Evolutionary conservation across 2,797 vertebrate genomes (phyloP), one percentile per base, ranked within the genome.

Genomic region (Lycodopsis pacificus): DNA sequence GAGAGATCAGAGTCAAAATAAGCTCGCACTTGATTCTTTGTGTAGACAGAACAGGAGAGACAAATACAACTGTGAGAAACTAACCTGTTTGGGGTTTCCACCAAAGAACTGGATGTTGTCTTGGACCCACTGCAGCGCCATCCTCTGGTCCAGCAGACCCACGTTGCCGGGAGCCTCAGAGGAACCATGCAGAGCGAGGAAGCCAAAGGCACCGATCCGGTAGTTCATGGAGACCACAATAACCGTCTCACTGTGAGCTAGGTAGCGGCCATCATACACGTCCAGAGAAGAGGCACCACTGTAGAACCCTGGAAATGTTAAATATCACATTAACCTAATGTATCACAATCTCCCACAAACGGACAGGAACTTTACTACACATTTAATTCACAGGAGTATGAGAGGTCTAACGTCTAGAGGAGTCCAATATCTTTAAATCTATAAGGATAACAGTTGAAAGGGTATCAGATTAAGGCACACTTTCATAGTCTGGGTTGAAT

Each of bases 151-250:
- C 77, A 98, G 85, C 22, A 98, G 90, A 19, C 97, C 97, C 14
- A 97, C 90, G 0, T 99, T 99, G 0, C 97, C 97, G 0, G 97
- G 97, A 1, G 97, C 97, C 38, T 99, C 97, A 0, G 95, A 91
- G 25, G 95, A 96, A 8, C 97, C 97, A 0, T 96, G 96, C 6
- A 98, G 90, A 3, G 96, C 96, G 6, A 99, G 88, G 67, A 98
- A 99, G 0, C 97, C 97, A 22, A 98, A 96, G n/a, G 97, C 95
- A 0, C 97, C 96, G 1, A 99, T 93, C 0, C 97, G 95, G 78
- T 99, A 99, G 89, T 97, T 98, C 96, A 98, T 97, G 79, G 97
- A 98, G 3, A 98, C 96, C 80, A 99, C 93, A 19, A 98, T 90
- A 5, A 97, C 92, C 0, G 94, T 95, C 89, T 99, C 97, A 0